Evolutionary conservation across 2,888 invertebrate species (phyloP).

Genomic region (Agapostemon virescens): DNA sequence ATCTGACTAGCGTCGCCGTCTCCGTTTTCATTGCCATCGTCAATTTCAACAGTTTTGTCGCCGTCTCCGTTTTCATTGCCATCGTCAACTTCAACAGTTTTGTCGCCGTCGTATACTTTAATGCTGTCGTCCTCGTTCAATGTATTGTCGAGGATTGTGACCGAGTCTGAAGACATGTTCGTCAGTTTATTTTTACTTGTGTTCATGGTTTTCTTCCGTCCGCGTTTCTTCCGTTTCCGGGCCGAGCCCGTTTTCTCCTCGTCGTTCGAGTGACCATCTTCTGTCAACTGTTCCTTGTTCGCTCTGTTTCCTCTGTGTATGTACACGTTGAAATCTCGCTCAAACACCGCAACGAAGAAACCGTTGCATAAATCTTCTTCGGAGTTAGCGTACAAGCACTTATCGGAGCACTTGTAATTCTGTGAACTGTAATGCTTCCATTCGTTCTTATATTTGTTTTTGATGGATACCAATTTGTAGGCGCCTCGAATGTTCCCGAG

Average conservation of each 20-base stretch:
- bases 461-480: constrained; percentile 85
- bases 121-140: not conserved
- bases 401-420: constrained; percentile 85
- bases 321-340: constrained; percentile 80
- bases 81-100: not conserved
- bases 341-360: constrained; percentile 96
- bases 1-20: not conserved
- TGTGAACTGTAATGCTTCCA: constrained; percentile 87
- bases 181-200: not conserved
- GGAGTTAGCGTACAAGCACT: constrained; percentile 90
- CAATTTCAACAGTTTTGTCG: not conserved
- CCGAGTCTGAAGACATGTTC: constrained; percentile 20
- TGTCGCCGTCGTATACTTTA: not conserved
- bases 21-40: not conserved
- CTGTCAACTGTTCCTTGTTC: not conserved
- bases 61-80: constrained; percentile 24
- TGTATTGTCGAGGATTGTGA: not conserved
- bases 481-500: constrained; percentile 76
- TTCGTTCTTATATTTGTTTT: constrained; percentile 83
- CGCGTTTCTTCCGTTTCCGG: constrained; percentile 24
- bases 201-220: constrained; percentile 13
- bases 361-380: constrained; percentile 92
- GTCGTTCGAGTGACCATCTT: not conserved
- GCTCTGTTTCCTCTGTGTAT: constrained; percentile 20
- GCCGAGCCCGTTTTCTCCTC: constrained; percentile 3